Conservation (phyloP, 1,140 invertebrate species). For the Oscheius sp. region DNA sequence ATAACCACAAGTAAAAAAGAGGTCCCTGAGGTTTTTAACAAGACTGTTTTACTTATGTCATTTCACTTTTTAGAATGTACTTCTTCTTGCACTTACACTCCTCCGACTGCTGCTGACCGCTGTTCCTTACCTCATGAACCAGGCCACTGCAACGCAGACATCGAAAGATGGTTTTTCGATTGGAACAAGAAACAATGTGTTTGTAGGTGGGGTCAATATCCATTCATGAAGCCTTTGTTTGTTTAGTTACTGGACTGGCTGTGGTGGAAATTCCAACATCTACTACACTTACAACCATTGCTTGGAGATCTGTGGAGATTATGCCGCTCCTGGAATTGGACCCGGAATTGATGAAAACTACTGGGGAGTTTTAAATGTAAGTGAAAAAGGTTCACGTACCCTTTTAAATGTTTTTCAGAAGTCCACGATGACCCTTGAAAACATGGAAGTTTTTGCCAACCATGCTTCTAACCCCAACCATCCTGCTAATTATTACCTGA, state of each 20-base stretch:
- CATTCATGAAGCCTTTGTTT: not conserved
- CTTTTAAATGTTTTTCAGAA: constrained; percentile 4
- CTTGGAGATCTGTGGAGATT: constrained; percentile 45
- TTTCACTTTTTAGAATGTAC: constrained; percentile 37
- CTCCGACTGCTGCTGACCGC: constrained; percentile 25
- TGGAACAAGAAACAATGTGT: constrained; percentile 37
- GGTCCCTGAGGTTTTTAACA: not conserved
- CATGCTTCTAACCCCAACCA: too few relatives aligned
- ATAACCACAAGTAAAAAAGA: not conserved
- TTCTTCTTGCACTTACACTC: constrained; percentile 34
- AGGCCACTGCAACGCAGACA: constrained; percentile 37
- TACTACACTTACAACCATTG: constrained; percentile 47
- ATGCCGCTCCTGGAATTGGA: constrained; percentile 22
- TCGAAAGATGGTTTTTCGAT: constrained; percentile 48
- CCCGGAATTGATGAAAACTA: constrained; percentile 31
- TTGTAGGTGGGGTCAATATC: constrained; percentile 18
- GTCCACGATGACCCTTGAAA: constrained; percentile 15
- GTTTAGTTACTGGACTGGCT: constrained; percentile 43
- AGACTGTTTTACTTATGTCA: not conserved
- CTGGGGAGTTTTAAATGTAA: constrained; percentile 29
- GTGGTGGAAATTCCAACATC: constrained; percentile 44
- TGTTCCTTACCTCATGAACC: constrained; percentile 46
- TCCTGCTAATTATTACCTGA: not conserved
- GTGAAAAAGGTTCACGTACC: not conserved
- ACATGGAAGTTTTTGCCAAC: constrained; percentile 5